Evolutionary conservation across 2,888 invertebrate genomes (phyloP).

Genomic region (Pandemis heparana): DNA sequence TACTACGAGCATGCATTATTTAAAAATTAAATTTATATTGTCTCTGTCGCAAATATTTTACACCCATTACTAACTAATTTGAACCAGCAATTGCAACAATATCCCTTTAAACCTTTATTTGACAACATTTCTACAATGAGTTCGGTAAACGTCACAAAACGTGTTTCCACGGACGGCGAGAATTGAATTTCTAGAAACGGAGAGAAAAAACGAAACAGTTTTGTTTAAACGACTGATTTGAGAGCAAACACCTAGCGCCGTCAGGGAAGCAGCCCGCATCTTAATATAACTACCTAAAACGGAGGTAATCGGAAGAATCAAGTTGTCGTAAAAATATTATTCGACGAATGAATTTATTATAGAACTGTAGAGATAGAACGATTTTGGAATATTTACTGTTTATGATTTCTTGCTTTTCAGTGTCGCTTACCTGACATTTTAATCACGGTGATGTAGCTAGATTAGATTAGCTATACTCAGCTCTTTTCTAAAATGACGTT

Average conservation of each 20-base stretch:
- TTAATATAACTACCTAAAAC: slow-evolving; percentile 56
- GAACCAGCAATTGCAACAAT: neutral
- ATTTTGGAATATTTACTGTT: neutral
- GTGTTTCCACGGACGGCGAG: slow-evolving; percentile 66
- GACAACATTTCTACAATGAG: slow-evolving; percentile 56
- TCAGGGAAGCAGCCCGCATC: slow-evolving; percentile 64
- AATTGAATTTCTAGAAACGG: slow-evolving; percentile 70
- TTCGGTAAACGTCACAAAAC: slow-evolving; percentile 67
- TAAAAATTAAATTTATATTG: no score
- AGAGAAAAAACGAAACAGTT: slow-evolving; percentile 72
- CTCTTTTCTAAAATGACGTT: no score
- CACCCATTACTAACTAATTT: neutral
- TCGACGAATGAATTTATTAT: slow-evolving; percentile 8
- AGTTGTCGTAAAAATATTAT: slow-evolving; percentile 23
- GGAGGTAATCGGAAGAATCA: slow-evolving; percentile 38
- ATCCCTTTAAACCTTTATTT: slow-evolving; percentile 44
- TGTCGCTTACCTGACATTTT: neutral
- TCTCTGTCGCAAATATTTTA: no score
- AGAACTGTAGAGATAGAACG: neutral
- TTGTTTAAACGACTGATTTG: slow-evolving; percentile 82
- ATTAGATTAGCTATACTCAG: no score
- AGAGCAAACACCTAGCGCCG: slow-evolving; percentile 74
- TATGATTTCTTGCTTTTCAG: neutral
- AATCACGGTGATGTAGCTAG: no score
- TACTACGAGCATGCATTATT: no score